A percentile compares a stretch with the other conserved stretches of the same genome.
Conservation (phyloP, 2,797 vertebrate species). For the Smutsia gigantea region DNA sequence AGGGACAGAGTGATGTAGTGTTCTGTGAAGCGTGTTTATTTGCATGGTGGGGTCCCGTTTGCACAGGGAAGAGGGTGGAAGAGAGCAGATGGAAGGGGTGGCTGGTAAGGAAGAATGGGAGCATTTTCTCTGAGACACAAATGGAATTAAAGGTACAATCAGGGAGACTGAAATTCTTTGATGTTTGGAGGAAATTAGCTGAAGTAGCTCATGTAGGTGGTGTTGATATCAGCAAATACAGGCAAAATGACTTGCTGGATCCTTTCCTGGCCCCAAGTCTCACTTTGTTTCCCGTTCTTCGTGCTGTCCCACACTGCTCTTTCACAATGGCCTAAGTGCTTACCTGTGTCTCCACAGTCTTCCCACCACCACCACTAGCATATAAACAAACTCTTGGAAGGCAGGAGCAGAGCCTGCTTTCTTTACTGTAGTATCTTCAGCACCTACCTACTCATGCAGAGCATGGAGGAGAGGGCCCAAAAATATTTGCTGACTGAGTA, state of each 20-base stretch:
- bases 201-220: not conserved
- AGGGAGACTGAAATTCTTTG: not conserved
- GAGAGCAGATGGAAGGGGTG: not conserved
- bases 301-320: fast-evolving
- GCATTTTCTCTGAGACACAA: not conserved
- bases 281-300: fast-evolving
- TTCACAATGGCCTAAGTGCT: fast-evolving
- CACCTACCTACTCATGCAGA: not conserved
- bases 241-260: fast-evolving
- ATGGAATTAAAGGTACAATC: not conserved
- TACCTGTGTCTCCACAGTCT: too few relatives aligned
- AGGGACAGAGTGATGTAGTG: not conserved
- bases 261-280: too few relatives aligned
- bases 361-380: not conserved
- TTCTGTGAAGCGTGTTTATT: not conserved
- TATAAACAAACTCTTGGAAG: not conserved
- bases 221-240: not conserved
- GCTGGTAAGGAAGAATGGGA: fast-evolving
- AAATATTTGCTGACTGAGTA: not conserved
- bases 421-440: not conserved
- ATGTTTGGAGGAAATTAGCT: not conserved
- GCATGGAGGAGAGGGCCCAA: not conserved
- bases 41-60: fast-evolving
- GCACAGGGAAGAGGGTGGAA: too few relatives aligned
- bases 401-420: fast-evolving